These are phyloP conservation scores for Glaucidium brasilianum DNA, from an alignment of 2,113 vertebrate species.

Conservation along the genomic window DNA sequence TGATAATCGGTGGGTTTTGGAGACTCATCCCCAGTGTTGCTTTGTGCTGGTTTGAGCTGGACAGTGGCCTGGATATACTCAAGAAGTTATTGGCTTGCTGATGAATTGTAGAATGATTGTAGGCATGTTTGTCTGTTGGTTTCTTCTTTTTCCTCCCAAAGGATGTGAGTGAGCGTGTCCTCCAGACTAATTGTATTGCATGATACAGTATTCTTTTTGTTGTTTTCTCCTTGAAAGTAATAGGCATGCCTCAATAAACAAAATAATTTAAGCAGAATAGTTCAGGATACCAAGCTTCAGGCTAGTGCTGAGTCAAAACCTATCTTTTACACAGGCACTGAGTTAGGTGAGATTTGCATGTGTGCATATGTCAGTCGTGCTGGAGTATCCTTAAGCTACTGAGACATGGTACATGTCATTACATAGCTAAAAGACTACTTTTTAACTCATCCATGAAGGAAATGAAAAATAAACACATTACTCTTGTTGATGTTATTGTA, in stretches of 20 bases:
- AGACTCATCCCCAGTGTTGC: too few species aligned
- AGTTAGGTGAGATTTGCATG: neutral
- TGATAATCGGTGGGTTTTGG: fast-evolving
- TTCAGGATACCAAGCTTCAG: neutral
- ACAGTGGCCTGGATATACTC: neutral
- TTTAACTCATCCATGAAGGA: neutral
- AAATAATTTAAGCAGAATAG: neutral
- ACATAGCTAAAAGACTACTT: neutral
- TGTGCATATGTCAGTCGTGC: neutral
- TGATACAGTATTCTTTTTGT: neutral
- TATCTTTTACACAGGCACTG: neutral
- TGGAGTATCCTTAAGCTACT: too few species aligned
- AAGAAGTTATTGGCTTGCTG: neutral
- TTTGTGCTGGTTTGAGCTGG: neutral
- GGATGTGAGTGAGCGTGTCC: neutral
- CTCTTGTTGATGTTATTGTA: neutral
- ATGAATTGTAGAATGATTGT: neutral
- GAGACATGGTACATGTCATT: neutral
- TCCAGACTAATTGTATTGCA: neutral
- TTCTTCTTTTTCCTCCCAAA: neutral
- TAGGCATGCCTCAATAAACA: neutral
- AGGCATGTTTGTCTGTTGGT: neutral
- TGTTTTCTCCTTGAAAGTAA: neutral
- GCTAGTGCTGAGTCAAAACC: neutral
- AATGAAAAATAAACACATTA: neutral